Conservation (phyloP, 1,140 invertebrate genomes). For the Ceratosolen solmsi region DNA sequence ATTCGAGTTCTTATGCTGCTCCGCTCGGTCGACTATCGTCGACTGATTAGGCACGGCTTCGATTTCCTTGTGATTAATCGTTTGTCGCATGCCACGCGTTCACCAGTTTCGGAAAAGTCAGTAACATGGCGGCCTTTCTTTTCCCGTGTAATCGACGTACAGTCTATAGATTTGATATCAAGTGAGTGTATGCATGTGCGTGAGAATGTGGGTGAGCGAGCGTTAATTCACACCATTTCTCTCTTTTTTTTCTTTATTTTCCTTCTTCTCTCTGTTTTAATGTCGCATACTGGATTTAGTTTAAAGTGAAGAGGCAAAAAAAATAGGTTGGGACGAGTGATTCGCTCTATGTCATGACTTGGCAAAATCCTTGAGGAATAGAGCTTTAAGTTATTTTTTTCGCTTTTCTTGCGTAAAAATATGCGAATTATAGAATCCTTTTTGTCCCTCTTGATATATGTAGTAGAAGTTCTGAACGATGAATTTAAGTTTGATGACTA, state of each 20-base stretch:
- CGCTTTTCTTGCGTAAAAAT: conserved; percentile 20
- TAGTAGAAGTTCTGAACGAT: background rate
- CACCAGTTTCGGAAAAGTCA: conserved; percentile 21
- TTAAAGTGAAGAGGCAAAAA: conserved; percentile 7
- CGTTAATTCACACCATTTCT: conserved; percentile 34
- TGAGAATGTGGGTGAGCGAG: conserved; percentile 2
- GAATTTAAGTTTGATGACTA: conserved; percentile 18
- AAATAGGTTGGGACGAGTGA: background rate
- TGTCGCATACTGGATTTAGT: conserved; percentile 10
- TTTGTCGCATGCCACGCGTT: conserved; percentile 49
- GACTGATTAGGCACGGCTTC: conserved; percentile 58
- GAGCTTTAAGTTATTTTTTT: background rate
- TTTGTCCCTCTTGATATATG: conserved; percentile 27
- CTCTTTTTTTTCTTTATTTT: background rate
- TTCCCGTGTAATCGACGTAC: background rate
- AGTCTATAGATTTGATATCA: background rate
- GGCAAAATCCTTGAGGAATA: conserved; percentile 30
- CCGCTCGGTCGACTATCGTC: conserved; percentile 53
- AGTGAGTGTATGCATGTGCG: background rate
- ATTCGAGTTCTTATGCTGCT: conserved; percentile 61
- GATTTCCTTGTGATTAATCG: conserved; percentile 61
- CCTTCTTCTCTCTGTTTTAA: conserved; percentile 7
- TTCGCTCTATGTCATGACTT: conserved; percentile 18
- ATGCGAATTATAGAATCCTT: conserved; percentile 40
- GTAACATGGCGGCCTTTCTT: conserved; percentile 8